phyloP scores from a whole-genome alignment of 2,113 vertebrate genomes.

The Corythaeola cristata region DNA sequence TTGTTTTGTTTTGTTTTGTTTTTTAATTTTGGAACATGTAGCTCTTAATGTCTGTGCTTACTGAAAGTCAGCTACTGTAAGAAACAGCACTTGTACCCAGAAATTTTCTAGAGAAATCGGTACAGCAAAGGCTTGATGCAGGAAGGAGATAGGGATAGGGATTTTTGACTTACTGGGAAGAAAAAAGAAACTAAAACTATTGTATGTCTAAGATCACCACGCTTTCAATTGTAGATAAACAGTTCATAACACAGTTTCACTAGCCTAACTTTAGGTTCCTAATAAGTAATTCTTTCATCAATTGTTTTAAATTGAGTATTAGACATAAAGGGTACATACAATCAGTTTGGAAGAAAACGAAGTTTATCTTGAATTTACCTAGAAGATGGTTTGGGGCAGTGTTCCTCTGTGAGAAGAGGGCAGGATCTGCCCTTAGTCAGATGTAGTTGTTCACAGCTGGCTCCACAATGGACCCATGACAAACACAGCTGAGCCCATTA shows the following conservation, averaged over 20 bases:
- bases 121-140: not conserved
- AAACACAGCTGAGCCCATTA: not conserved
- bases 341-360: not conserved
- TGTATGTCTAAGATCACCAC: not conserved
- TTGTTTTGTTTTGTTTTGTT: not conserved
- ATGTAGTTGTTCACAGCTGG: not conserved
- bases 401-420: not conserved
- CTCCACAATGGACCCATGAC: not conserved
- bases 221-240: not conserved
- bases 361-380: not conserved
- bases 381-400: not conserved
- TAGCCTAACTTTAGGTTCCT: not conserved
- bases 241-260: not conserved
- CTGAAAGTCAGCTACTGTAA: not conserved
- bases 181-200: not conserved
- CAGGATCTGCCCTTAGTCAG: accelerated
- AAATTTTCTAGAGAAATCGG: not conserved
- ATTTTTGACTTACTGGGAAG: not conserved
- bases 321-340: not conserved
- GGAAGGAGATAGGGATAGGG: not conserved
- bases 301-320: not conserved
- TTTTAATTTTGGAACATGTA: not conserved
- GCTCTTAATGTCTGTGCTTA: not conserved
- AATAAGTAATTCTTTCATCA: not conserved
- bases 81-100: not conserved